Evolutionary conservation across 2,113 vertebrate species (phyloP).

Genomic region (Dicentrarchus labrax): DNA sequence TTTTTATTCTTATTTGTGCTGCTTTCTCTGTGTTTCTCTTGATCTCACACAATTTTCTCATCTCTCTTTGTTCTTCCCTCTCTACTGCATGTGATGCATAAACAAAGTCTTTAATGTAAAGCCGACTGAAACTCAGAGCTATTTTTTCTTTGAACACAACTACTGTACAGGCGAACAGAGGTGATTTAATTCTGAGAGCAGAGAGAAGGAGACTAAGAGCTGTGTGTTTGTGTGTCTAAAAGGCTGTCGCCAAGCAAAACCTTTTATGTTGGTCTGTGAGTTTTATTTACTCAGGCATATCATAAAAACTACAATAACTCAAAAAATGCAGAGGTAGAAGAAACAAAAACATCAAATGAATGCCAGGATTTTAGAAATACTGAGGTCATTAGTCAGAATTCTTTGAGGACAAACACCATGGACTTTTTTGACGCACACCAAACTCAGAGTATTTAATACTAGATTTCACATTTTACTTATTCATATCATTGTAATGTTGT

Average conservation of each 20-base stretch:
- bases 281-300: not conserved
- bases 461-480: not conserved
- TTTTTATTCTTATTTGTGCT: not conserved
- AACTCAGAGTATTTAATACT: not conserved
- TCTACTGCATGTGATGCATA: not conserved
- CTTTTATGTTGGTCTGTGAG: not conserved
- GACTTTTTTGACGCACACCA: not conserved
- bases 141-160: not conserved
- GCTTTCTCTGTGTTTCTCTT: slow-evolving; percentile 18
- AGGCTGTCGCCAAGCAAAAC: not conserved
- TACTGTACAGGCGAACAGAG: not conserved
- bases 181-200: slow-evolving; percentile 13
- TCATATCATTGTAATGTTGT: not conserved
- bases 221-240: not conserved
- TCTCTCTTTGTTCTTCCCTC: slow-evolving; percentile 14
- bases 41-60: not conserved
- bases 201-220: not conserved
- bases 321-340: not conserved
- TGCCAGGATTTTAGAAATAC: not conserved
- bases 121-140: not conserved
- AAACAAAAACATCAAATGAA: not conserved
- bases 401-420: not conserved
- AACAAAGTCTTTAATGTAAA: slow-evolving; percentile 17
- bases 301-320: not conserved
- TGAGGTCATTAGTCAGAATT: not conserved